These are phyloP conservation scores for Neria commutata DNA, from an alignment of 2,888 invertebrate species.

Conservation along the genomic window DNA sequence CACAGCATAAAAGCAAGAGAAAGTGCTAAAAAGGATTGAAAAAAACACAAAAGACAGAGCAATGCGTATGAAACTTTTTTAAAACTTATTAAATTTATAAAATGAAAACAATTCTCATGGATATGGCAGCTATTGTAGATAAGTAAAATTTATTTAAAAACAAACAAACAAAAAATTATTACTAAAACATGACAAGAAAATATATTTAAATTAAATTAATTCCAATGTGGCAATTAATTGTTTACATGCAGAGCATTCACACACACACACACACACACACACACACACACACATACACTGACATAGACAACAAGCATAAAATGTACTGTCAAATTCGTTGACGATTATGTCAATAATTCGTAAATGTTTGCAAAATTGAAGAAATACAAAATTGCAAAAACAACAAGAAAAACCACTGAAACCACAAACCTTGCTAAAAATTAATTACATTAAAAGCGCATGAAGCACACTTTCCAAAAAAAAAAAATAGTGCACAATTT, in stretches of 20 bases:
- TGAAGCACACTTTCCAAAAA: too few relatives aligned
- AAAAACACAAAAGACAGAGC: conserved; percentile 15
- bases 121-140: conserved; percentile 63
- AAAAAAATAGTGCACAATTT: too few relatives aligned
- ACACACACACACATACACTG: conserved; percentile 15
- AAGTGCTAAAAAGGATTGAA: conserved; percentile 10
- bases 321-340: too few relatives aligned
- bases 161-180: conserved; percentile 28
- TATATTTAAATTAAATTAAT: conserved; percentile 41
- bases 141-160: conserved; percentile 53
- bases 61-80: conserved; percentile 30
- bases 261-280: conserved; percentile 40
- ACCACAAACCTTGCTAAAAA: too few relatives aligned
- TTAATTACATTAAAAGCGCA: too few relatives aligned
- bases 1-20: too few relatives aligned
- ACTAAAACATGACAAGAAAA: conserved; percentile 14
- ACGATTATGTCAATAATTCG: too few relatives aligned
- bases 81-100: conserved; percentile 23
- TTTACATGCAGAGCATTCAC: conserved; percentile 45
- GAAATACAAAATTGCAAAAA: too few relatives aligned
- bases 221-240: conserved; percentile 28
- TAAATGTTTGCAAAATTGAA: too few relatives aligned
- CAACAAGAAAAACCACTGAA: too few relatives aligned
- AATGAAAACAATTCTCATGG: conserved; percentile 62
- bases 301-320: neutral